These are phyloP conservation scores for Pogonus chalceus DNA, from an alignment of 1,140 invertebrate genomes.

Conservation along the genomic window DNA sequence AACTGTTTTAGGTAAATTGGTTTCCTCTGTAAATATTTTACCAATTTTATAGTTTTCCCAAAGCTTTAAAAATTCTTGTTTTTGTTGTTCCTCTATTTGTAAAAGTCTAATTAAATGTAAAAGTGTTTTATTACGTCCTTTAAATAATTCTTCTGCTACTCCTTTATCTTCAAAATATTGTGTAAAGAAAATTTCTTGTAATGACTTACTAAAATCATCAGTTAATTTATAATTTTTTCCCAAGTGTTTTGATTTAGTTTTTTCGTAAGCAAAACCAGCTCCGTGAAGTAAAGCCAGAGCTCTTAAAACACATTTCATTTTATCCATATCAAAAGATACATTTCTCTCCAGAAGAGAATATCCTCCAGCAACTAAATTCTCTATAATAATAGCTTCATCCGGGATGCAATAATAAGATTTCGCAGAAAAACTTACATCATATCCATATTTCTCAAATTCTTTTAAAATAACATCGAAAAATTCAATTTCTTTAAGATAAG, in stretches of 20 bases:
- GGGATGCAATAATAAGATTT: not conserved
- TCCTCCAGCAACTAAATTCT: not conserved
- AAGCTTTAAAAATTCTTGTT: not conserved
- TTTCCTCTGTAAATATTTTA: not conserved
- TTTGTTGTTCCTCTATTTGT: not conserved
- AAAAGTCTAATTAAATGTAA: not conserved
- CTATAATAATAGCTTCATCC: not conserved
- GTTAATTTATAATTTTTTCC: not conserved
- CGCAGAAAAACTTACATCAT: not conserved
- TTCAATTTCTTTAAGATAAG: constrained; percentile 11
- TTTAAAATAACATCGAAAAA: not conserved
- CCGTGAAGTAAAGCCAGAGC: not conserved
- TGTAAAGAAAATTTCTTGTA: not conserved
- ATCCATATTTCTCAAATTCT: not conserved
- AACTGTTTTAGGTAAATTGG: not conserved
- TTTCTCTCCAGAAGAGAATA: not conserved
- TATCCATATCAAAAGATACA: not conserved
- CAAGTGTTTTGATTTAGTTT: not conserved
- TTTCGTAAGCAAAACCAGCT: not conserved
- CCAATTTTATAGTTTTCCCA: not conserved
- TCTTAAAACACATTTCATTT: not conserved
- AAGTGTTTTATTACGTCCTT: not conserved
- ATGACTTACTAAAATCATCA: not conserved
- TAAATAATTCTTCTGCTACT: not conserved
- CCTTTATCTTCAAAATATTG: not conserved